These are phyloP conservation scores for Bolinopsis microptera DNA, from an alignment of 37 sponge, comb jelly and placozoan species.

Conservation along the genomic window DNA sequence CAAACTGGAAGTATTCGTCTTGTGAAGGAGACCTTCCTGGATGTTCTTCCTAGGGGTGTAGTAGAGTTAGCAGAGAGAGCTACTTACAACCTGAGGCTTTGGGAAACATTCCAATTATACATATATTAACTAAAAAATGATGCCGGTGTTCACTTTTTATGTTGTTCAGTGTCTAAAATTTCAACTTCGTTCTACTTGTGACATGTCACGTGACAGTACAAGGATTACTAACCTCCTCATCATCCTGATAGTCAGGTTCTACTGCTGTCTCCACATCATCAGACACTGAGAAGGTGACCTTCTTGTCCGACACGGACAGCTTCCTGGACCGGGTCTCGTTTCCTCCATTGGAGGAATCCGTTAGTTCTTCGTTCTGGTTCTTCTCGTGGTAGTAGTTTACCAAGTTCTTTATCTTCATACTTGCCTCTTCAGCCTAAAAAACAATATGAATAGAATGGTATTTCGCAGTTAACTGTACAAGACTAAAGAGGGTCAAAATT, in stretches of 20 bases:
- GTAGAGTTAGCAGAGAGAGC: not conserved
- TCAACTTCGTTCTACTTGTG: too few relatives aligned
- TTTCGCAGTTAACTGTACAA: not conserved
- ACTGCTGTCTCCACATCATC: not conserved
- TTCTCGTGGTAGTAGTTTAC: constrained; percentile 40
- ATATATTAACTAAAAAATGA: too few relatives aligned
- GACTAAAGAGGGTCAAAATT: too few relatives aligned
- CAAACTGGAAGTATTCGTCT: constrained; percentile 47
- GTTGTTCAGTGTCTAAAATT: too few relatives aligned
- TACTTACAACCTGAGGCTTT: too few relatives aligned
- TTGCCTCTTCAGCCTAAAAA: not conserved
- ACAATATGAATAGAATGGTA: too few relatives aligned
- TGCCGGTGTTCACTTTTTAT: too few relatives aligned
- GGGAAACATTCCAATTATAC: too few relatives aligned
- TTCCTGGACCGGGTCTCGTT: not conserved
- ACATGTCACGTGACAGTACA: too few relatives aligned
- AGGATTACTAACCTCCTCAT: not conserved
- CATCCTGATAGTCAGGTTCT: not conserved
- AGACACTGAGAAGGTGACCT: constrained; percentile 11
- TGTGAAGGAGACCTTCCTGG: not conserved
- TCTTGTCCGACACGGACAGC: not conserved
- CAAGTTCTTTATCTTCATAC: not conserved
- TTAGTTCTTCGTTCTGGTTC: not conserved
- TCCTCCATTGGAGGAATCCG: not conserved
- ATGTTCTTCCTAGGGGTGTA: not conserved